A percentile compares a stretch with the other conserved stretches of the same genome.
Evolutionary conservation across 2,113 vertebrate genomes (phyloP).

Genomic region (Cromileptes altivelis): DNA sequence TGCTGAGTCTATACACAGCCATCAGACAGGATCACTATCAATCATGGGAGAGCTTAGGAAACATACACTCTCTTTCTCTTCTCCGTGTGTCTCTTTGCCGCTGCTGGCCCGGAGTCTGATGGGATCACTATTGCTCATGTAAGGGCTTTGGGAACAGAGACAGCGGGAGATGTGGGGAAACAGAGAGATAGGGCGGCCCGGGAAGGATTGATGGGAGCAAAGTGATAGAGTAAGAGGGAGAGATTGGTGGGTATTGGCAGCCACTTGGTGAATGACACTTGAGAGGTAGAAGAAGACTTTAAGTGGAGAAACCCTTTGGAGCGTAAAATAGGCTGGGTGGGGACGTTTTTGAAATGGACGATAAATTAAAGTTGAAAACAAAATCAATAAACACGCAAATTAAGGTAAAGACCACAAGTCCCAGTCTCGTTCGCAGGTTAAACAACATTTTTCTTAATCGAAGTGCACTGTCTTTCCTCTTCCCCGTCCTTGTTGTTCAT

Average conservation of each 20-base stretch:
- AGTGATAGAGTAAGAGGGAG: conserved; percentile 60
- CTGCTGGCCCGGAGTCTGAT: conserved; percentile 54
- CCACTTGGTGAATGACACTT: conserved; percentile 40
- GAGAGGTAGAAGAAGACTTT: conserved; percentile 36
- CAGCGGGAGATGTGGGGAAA: conserved; percentile 47
- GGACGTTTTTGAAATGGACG: conserved; percentile 35
- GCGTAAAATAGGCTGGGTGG: conserved; percentile 63
- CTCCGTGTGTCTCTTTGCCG: conserved; percentile 33
- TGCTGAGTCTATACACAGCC: conserved; percentile 83
- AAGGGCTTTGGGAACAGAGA: conserved; percentile 71
- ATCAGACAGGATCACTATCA: conserved; percentile 80
- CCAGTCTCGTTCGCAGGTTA: conserved; percentile 41
- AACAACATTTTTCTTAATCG: conserved; percentile 72
- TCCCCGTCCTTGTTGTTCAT: conserved; percentile 26
- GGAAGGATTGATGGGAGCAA: conserved; percentile 54
- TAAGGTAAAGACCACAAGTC: conserved; percentile 67
- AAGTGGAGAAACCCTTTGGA: conserved; percentile 51
- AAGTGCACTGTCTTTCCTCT: conserved; percentile 40
- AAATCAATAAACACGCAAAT: conserved; percentile 78
- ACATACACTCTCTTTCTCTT: conserved; percentile 69
- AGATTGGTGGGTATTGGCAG: conserved; percentile 53
- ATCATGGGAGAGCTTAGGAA: conserved; percentile 76
- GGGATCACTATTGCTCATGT: conserved; percentile 74
- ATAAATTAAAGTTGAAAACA: conserved; percentile 69
- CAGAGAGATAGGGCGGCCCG: conserved; percentile 40